These are phyloP conservation scores for Sitta carolinensis DNA, from an alignment of 2,797 vertebrate species.

Conservation along the genomic window DNA sequence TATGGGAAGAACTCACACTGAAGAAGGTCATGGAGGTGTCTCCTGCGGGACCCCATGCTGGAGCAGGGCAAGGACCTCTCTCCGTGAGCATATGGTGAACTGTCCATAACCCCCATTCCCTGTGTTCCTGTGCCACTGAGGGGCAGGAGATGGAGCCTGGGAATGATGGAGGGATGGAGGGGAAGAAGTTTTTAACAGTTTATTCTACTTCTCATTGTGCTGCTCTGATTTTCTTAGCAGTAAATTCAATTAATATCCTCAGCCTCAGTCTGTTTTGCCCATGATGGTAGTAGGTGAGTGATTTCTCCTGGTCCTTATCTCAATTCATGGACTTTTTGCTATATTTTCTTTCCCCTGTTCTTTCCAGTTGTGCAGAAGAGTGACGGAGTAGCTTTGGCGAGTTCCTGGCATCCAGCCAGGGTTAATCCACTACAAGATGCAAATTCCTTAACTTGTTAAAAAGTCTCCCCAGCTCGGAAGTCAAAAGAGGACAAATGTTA, in stretches of 20 bases:
- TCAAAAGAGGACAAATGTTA: slow-evolving; percentile 1
- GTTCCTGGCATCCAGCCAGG: background rate
- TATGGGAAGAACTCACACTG: fast-evolving
- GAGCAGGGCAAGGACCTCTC: background rate
- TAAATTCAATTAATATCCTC: background rate
- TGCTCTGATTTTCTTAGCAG: background rate
- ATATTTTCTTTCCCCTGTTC: background rate
- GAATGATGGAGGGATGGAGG: background rate
- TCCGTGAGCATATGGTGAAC: background rate
- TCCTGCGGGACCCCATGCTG: background rate
- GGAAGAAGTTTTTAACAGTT: background rate
- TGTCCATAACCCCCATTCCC: background rate
- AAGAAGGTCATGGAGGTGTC: background rate
- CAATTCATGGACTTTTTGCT: background rate
- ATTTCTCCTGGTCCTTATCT: background rate
- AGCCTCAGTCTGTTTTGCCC: background rate
- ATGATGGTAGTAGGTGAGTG: background rate
- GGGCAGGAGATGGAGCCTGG: background rate
- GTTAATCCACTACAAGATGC: background rate
- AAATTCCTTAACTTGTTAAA: background rate
- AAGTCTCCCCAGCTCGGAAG: background rate
- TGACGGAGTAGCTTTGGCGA: background rate
- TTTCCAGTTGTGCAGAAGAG: background rate
- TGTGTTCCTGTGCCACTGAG: too few relatives aligned
- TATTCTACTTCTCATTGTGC: background rate